phyloP scores from a whole-genome alignment of 1,140 invertebrate species.

The Adoxophyes honmai region DNA sequence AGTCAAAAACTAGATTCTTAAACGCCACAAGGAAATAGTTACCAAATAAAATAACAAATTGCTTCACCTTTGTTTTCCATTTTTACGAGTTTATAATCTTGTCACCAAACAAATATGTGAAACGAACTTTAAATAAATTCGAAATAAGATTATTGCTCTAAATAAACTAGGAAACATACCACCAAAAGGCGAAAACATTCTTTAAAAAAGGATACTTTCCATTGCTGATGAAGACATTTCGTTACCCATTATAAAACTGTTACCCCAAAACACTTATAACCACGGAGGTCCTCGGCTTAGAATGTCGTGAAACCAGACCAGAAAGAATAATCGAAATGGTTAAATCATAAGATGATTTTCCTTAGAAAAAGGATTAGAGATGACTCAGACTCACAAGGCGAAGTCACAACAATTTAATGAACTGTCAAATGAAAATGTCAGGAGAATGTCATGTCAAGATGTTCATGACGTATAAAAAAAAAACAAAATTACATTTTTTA shows the following conservation, averaged over 20 bases:
- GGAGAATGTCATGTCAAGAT: not conserved
- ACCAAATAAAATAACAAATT: too few relatives aligned
- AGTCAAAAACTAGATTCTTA: too few relatives aligned
- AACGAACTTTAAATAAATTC: too few relatives aligned
- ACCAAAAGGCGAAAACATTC: not conserved
- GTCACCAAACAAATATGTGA: too few relatives aligned
- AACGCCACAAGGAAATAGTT: too few relatives aligned
- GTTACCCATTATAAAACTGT: conserved; percentile 80
- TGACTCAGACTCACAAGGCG: conserved; percentile 13
- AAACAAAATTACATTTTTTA: not conserved
- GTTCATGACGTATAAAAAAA: not conserved
- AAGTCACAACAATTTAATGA: conserved; percentile 7
- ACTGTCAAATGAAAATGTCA: conserved; percentile 3
- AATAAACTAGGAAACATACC: too few relatives aligned
- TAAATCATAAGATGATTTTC: not conserved
- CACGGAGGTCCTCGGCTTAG: conserved; percentile 27
- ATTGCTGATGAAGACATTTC: conserved; percentile 91
- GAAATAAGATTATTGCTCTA: too few relatives aligned
- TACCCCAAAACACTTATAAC: conserved; percentile 24
- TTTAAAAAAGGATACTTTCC: conserved; percentile 89
- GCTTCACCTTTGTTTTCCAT: too few relatives aligned
- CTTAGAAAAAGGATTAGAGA: not conserved
- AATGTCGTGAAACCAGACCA: not conserved
- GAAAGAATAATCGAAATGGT: not conserved
- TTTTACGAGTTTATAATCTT: too few relatives aligned